Evolutionary conservation across 1,140 invertebrate species (phyloP).

Genomic region (Bombus superbus): DNA sequence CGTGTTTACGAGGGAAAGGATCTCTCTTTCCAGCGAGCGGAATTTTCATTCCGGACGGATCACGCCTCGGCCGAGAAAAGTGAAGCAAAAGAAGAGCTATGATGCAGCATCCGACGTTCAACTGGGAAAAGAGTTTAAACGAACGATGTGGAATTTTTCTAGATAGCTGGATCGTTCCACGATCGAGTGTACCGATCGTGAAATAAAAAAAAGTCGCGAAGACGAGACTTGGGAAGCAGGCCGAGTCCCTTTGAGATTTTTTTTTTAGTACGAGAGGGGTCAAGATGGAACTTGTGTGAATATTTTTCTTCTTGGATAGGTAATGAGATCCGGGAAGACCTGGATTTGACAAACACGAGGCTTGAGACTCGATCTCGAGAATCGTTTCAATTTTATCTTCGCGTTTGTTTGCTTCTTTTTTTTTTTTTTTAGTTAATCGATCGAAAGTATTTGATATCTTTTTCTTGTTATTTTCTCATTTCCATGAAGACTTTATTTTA

Average conservation of each 20-base stretch:
- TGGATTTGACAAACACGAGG: no score
- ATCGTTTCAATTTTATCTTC: no score
- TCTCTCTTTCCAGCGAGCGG: not conserved
- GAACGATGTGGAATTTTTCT: not conserved
- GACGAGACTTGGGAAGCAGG: not conserved
- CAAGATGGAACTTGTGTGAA: not conserved
- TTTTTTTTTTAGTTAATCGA: no score
- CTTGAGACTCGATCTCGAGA: no score
- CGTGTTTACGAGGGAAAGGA: slow-evolving; percentile 3
- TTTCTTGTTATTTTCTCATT: no score
- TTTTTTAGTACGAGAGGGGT: not conserved
- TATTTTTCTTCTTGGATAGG: not conserved
- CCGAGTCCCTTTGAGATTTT: not conserved
- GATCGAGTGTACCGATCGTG: not conserved
- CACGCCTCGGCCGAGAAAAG: no score
- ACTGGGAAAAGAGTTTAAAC: no score
- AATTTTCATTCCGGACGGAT: not conserved
- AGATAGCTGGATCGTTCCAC: not conserved
- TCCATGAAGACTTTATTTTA: no score
- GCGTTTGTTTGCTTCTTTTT: not conserved
- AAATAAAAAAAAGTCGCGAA: not conserved
- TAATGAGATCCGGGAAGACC: not conserved
- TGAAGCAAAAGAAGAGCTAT: no score
- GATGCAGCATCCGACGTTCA: not conserved
- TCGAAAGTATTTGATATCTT: no score